Percentiles rank a stretch among this genome's conserved stretches.
Conservation (phyloP, 2,113 vertebrate genomes). For the Lasiurus cinereus region DNA sequence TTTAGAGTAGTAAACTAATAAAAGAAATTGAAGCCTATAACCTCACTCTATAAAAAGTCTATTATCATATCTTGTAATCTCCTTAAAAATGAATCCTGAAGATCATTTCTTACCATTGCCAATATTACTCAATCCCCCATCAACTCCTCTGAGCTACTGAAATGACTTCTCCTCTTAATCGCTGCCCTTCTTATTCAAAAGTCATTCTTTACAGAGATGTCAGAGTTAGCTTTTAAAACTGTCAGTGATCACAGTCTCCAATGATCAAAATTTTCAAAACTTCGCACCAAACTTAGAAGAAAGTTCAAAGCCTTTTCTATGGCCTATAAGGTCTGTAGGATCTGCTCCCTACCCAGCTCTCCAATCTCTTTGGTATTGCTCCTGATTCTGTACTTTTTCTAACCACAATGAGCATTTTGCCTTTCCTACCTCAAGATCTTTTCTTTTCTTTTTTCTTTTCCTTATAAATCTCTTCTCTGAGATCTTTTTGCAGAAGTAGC, state of each 20-base stretch:
- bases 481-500: background rate
- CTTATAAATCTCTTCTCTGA: conserved; percentile 33
- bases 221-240: background rate
- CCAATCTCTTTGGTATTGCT: background rate
- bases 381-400: background rate
- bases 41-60: background rate
- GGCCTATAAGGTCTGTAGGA: fast-evolving
- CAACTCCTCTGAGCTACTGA: background rate
- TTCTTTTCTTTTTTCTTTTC: background rate
- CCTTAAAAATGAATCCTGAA: background rate
- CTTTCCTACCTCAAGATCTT: background rate
- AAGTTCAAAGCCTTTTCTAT: background rate
- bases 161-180: background rate
- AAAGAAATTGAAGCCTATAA: background rate
- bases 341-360: background rate
- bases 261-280: background rate
- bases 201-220: background rate
- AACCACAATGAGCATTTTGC: background rate
- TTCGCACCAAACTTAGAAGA: background rate
- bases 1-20: background rate
- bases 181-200: background rate
- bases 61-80: background rate
- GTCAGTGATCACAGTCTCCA: background rate
- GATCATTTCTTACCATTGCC: background rate
- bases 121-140: background rate